Base-by-base conservation (phyloP, 1,140 invertebrate genomes). In the Saxidomus purpurata region DNA sequence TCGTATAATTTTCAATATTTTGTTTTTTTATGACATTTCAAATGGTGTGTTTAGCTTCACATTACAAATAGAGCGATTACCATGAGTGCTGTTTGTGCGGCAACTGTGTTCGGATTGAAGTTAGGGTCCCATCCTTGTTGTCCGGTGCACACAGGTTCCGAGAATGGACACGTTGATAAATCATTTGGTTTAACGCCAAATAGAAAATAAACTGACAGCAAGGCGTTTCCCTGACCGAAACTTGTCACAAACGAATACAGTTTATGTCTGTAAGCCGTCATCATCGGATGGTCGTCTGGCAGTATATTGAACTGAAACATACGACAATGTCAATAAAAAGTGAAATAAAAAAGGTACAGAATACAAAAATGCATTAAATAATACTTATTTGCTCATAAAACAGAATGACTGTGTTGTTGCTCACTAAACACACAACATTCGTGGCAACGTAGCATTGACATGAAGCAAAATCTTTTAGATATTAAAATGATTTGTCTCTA, bases 41-140 rank as follows among this genome's bases (percentile, higher is more conserved):
- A n/a, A n/a, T n/a, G n/a, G n/a, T n/a, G n/a, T n/a, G n/a, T n/a
- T n/a, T n/a, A n/a, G n/a, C n/a, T n/a, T n/a, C n/a, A n/a, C n/a
- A n/a, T n/a, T n/a, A n/a, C n/a, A n/a, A n/a, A n/a, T n/a, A 43
- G 43, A 43, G 15, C 4, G 43, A 8, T 43, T 71, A 71, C 67
- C 34, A 71, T 36, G 11, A 71, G 34, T 40, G 34, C 34, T 13
- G 4, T 38, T 28, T 79, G 76, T 0, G 76, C 76, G 13, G 47
- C 76, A 2, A 17, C 49, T 1, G 76, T 49, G 47, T 55, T 92
- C 19, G 93, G 71, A 38, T 92, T 67, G 77, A 93, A 93, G 52
- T 36, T n/a, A 19, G 92, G 88, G 52, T 93, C 93, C 40, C 69
- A 92, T 19, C 67, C 71, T 19, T 74, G 80, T 19, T 80, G 52